Conservation (phyloP, 2,797 vertebrate species). For the Characodon lateralis region DNA sequence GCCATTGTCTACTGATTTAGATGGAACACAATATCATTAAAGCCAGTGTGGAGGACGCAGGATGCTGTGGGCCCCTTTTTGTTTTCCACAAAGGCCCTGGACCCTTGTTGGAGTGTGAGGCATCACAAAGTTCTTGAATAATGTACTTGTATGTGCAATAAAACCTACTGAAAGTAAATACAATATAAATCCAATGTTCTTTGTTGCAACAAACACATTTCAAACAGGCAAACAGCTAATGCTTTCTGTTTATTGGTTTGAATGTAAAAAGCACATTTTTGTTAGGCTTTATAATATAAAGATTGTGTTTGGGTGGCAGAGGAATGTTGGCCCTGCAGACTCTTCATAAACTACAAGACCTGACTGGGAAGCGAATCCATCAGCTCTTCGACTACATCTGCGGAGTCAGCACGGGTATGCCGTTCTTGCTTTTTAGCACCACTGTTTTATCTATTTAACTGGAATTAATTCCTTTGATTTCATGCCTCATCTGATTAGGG, state of each 20-base stretch:
- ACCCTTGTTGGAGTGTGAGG: too few relatives aligned
- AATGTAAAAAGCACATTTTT: not conserved
- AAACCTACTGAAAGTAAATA: not conserved
- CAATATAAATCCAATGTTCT: not conserved
- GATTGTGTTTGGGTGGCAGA: constrained; percentile 69
- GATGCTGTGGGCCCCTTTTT: too few relatives aligned
- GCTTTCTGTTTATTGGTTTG: not conserved
- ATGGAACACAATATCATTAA: too few relatives aligned
- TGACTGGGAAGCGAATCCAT: constrained; percentile 92
- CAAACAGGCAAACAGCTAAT: not conserved
- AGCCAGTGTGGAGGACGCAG: too few relatives aligned
- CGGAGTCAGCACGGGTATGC: constrained; percentile 94
- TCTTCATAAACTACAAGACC: constrained; percentile 88
- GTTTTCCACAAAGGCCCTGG: too few relatives aligned
- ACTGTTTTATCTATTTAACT: not conserved
- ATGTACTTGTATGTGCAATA: too few relatives aligned
- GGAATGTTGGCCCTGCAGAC: constrained; percentile 93
- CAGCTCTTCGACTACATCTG: constrained; percentile 98
- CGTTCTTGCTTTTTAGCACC: not conserved
- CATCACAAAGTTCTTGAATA: too few relatives aligned
- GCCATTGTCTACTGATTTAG: too few relatives aligned
- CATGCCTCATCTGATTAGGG: not conserved
- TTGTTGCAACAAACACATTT: not conserved
- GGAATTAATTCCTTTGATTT: not conserved
- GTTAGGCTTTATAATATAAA: not conserved